Evolutionary conservation across 2,888 invertebrate genomes (phyloP).

Genomic region (Chrysolina americana): DNA sequence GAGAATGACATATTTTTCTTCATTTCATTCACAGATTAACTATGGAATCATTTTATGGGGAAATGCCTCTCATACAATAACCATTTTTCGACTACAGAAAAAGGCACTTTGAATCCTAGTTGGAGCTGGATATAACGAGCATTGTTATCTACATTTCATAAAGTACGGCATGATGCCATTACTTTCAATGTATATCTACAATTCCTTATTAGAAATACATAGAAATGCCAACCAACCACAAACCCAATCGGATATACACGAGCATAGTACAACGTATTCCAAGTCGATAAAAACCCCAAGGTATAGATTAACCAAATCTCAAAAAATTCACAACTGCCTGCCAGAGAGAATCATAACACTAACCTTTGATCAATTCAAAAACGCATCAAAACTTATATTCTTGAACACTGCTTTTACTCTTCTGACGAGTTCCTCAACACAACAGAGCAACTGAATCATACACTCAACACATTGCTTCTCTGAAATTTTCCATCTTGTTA

Average conservation of each 20-base stretch:
- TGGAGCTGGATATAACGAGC: neutral
- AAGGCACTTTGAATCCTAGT: neutral
- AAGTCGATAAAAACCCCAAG: neutral
- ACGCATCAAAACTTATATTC: no score
- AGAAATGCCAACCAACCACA: slow-evolving; percentile 2
- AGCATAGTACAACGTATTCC: neutral
- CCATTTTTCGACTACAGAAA: neutral
- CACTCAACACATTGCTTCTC: no score
- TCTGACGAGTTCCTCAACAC: no score
- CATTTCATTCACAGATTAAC: neutral
- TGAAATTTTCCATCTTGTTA: no score
- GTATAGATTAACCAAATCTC: no score
- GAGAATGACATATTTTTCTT: neutral
- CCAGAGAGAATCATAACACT: no score
- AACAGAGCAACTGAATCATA: no score
- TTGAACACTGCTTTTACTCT: no score
- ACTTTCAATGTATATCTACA: slow-evolving; percentile 1
- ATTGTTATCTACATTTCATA: slow-evolving; percentile 1
- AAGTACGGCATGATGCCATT: neutral
- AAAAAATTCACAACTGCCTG: no score
- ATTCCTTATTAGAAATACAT: slow-evolving; percentile 1
- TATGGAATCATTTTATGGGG: neutral
- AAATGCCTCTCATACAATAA: neutral
- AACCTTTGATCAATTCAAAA: no score
- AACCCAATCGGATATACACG: neutral